Conservation (phyloP, 2,797 vertebrate genomes). For the Delichon dasypus region DNA sequence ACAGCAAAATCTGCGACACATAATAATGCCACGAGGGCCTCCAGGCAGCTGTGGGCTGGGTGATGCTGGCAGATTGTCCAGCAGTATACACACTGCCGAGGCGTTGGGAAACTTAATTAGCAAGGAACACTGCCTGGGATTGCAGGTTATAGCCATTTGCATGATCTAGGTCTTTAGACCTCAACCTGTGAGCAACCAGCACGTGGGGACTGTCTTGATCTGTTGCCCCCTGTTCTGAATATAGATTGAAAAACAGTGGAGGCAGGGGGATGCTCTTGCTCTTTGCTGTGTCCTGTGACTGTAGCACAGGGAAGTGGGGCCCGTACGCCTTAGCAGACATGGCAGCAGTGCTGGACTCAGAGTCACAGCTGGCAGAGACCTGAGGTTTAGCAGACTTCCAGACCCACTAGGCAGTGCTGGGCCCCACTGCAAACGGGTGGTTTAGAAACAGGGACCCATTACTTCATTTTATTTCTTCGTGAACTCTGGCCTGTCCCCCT, state of each 20-base stretch:
- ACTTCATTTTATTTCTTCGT: not conserved
- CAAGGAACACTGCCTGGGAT: not conserved
- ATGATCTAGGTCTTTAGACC: not conserved
- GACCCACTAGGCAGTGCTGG: not conserved
- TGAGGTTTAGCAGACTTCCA: not conserved
- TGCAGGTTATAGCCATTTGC: not conserved
- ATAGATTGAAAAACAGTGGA: not conserved
- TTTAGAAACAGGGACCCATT: not conserved
- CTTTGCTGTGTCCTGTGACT: not conserved
- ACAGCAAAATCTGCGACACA: not conserved
- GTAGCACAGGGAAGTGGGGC: not conserved
- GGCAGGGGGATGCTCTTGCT: not conserved
- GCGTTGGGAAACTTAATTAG: not conserved
- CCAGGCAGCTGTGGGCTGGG: not conserved
- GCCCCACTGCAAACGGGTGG: not conserved
- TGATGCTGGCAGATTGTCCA: not conserved
- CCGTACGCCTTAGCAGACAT: fast-evolving
- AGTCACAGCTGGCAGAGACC: not conserved
- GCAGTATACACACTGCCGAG: not conserved
- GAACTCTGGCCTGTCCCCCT: not conserved
- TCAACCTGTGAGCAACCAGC: not conserved
- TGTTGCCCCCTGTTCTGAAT: not conserved
- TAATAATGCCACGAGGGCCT: not conserved
- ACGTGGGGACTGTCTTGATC: not conserved
- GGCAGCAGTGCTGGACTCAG: not conserved